A percentile compares a stretch with the other conserved stretches of the same genome.
Evolutionary conservation across 2,888 invertebrate species (phyloP).

Genomic region (Ormia ochracea): DNA sequence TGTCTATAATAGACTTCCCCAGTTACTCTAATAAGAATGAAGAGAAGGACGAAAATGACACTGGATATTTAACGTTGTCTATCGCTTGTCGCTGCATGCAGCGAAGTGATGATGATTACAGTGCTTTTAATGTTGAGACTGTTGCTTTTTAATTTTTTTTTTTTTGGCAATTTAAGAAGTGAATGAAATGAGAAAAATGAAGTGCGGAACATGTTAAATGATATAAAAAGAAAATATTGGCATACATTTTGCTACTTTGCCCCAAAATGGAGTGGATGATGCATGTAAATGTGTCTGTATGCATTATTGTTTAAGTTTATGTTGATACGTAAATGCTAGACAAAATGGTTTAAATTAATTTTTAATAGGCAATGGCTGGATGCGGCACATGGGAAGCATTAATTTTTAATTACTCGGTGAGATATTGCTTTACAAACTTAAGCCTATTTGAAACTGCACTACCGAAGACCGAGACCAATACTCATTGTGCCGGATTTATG

Average conservation of each 20-base stretch:
- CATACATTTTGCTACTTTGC: neutral
- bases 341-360: too few relatives aligned
- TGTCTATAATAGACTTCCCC: conserved; percentile 59
- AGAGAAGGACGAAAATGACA: neutral
- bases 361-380: too few relatives aligned
- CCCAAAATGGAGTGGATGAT: neutral
- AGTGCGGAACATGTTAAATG: conserved; percentile 15
- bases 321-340: too few relatives aligned
- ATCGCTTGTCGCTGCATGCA: conserved; percentile 6
- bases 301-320: too few relatives aligned
- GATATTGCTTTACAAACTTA: too few relatives aligned
- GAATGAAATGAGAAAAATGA: conserved; percentile 10
- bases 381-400: too few relatives aligned
- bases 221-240: conserved; percentile 22
- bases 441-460: too few relatives aligned
- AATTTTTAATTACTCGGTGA: too few relatives aligned
- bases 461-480: too few relatives aligned
- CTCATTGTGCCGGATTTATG: too few relatives aligned
- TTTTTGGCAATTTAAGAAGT: conserved; percentile 44
- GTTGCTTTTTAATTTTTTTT: conserved; percentile 44
- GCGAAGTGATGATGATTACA: conserved; percentile 2
- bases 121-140: conserved; percentile 27
- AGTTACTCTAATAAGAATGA: conserved; percentile 19
- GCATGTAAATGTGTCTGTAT: too few relatives aligned
- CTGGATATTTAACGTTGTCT: conserved; percentile 30